Base-by-base conservation (phyloP, 2,888 invertebrate species). In the Eremobia ochroleuca region DNA sequence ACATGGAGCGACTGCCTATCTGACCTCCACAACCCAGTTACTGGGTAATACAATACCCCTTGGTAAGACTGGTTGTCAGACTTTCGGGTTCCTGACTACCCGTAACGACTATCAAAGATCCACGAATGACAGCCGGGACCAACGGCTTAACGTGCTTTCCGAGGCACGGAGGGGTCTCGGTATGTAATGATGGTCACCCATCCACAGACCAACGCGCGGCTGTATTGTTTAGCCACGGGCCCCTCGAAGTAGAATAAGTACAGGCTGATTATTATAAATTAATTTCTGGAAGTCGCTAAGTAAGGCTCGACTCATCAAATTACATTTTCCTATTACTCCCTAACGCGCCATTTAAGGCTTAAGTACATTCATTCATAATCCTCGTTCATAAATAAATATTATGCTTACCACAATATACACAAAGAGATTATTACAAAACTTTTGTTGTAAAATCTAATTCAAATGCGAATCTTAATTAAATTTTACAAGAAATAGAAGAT, bases 401-500 rank as follows among this genome's bases (percentile, higher is more conserved):
- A 71, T 71, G 31, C 73, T 73, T 37, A 52, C 49, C 49, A 40
- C 37, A 37, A 73, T 52, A 76, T 52, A 40, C 37, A 58, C 67
- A 77, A 81, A 43, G 64, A 18, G 77, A 74, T 77, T 68, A 83
- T 74, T 46, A 52, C 73, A 77, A 85, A 83, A 85, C 71, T 85
- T 83, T 77, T 82, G 64, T 69, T 71, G 62, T 85, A 77, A 82
- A 85, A 85, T 66, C 61, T 72, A 77, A 82, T 83, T 82, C 68
- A 49, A 83, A 83, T 76, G 52, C 67, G 68, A 68, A 71, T 70
- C 66, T 72, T 85, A 77, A 82, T 83, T 83, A 81, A 73, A 82
- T 73, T 85, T 70, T 81, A 81, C 83, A 85, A 81, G 70, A 82
- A 83, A 83, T 66, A 85, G 76, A 80, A 71, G 31, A 68, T 84